Percentiles rank a stretch among this genome's conserved stretches.
These are phyloP conservation scores for Lithobates sylvaticus DNA, from an alignment of 2,797 vertebrate genomes.

Conservation along the genomic window DNA sequence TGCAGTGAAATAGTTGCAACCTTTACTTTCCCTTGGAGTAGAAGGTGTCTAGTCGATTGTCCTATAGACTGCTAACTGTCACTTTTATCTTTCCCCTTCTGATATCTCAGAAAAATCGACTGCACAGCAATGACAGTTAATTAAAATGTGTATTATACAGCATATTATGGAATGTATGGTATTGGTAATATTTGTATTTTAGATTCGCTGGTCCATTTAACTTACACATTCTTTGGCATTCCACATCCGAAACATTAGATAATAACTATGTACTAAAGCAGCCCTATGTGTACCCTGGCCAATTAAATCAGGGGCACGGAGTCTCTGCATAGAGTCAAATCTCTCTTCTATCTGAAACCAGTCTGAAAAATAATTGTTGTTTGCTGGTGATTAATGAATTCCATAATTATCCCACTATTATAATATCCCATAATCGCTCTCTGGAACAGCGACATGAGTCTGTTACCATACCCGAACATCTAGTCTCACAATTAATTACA, in stretches of 20 bases:
- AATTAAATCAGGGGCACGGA: not conserved
- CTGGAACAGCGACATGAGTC: conserved; percentile 47
- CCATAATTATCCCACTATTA: conserved; percentile 54
- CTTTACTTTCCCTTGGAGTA: too few relatives aligned
- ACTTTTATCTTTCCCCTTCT: too few relatives aligned
- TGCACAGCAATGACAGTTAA: too few relatives aligned
- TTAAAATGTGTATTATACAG: too few relatives aligned
- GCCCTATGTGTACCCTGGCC: not conserved
- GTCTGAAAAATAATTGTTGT: conserved; percentile 57
- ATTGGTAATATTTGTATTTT: too few relatives aligned
- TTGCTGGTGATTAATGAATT: conserved; percentile 55
- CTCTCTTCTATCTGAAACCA: conserved; percentile 47
- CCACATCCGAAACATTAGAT: conserved; percentile 3
- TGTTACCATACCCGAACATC: conserved; percentile 43
- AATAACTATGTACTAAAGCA: not conserved
- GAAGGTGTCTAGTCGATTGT: too few relatives aligned
- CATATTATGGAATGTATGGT: too few relatives aligned
- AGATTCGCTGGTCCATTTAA: not conserved
- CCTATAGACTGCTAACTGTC: too few relatives aligned
- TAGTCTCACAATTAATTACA: conserved; percentile 33
- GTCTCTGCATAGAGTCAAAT: not conserved
- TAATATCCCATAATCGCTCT: conserved; percentile 46
- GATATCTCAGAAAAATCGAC: too few relatives aligned
- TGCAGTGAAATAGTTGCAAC: too few relatives aligned
- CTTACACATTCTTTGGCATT: too few relatives aligned